Base-by-base conservation (phyloP, 2,113 vertebrate species). In the Melanerpes formicivorus region DNA sequence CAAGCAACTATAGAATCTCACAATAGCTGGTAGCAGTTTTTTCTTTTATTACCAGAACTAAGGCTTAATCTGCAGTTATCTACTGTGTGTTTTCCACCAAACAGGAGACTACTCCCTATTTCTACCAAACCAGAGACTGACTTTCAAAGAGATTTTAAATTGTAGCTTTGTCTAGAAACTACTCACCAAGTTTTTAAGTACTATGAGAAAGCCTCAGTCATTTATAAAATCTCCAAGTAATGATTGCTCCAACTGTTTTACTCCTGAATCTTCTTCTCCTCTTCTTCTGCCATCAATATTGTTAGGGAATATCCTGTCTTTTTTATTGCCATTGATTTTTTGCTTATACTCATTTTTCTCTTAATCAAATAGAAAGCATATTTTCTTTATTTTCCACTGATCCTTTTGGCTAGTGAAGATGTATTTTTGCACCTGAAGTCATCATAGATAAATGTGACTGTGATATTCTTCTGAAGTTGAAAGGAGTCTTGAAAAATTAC, bases 211-310 rank as follows among this genome's bases (percentile, higher is more conserved):
- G 9, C 30, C 87, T 96, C 90, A 90, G 52, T 90, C 79, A 90
- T 16, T 88, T 82, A 88, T 80, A 92, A 93, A 81, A 84, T 81
- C 59, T 90, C 56, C 91, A 86, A 76, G 48, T 81, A 95, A 87
- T 58, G 84, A 92, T 70, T 91, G 42, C 50, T 85, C 5, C 62
- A 67, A 62, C 13, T 63, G 2, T 46, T 84, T 96, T 93, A 82
- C 80, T 93, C 86, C 80, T 82, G 40, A 75, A 66, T 89, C 27
- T 22, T 93, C 32, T 44, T 67, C 50, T 64, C 37, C 10, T 10
- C 40, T 40, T 64, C 37, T 37, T 10, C 40, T 40, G 40, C 8
- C 42, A 30, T 18, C 32, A 79, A 34, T 29, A 11, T 3, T 13
- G 5, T 10, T 32, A 18, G 12, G 2, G 23, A 87, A 80, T 18